Evolutionary conservation across 64 coral and sea anemone genomes (phyloP).

Genomic region (Catalaphyllia jardinei): DNA sequence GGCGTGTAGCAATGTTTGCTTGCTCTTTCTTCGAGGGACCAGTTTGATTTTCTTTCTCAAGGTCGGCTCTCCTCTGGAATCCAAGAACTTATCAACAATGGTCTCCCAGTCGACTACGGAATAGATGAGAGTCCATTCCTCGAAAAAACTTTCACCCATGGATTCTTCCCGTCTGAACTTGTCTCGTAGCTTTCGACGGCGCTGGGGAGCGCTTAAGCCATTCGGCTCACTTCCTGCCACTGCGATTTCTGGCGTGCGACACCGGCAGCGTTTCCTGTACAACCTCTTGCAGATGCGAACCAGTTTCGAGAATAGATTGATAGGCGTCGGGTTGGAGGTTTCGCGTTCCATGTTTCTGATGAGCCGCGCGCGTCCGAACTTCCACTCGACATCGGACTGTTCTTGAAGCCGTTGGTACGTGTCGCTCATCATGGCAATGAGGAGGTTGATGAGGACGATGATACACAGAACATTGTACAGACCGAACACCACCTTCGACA

Average conservation of each 20-base stretch:
- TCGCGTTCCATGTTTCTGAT: slow-evolving; percentile 94
- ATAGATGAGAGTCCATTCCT: slow-evolving; percentile 26
- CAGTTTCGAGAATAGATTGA: slow-evolving; percentile 85
- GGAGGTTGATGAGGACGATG: slow-evolving; percentile 86
- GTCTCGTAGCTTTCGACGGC: neutral
- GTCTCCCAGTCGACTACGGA: slow-evolving; percentile 55
- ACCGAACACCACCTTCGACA: slow-evolving; percentile 84
- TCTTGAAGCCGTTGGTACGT: slow-evolving; percentile 94
- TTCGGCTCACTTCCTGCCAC: neutral
- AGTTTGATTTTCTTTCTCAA: neutral
- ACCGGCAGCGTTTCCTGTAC: slow-evolving; percentile 33
- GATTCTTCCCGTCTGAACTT: neutral
- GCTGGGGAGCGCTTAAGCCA: neutral
- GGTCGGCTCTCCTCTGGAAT: slow-evolving; percentile 34
- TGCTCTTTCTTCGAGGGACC: neutral
- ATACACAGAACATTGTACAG: slow-evolving; percentile 87
- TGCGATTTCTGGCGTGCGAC: slow-evolving; percentile 12
- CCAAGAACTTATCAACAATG: slow-evolving; percentile 63
- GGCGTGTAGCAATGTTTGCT: neutral
- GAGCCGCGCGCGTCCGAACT: slow-evolving; percentile 91
- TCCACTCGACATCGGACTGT: slow-evolving; percentile 95
- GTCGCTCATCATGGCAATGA: slow-evolving; percentile 99
- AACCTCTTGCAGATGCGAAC: slow-evolving; percentile 59
- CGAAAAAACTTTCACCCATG: neutral
- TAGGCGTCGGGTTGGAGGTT: slow-evolving; percentile 64